Evolutionary conservation across 2,797 vertebrate genomes (phyloP).

Genomic region (Leptodactylus fallax): DNA sequence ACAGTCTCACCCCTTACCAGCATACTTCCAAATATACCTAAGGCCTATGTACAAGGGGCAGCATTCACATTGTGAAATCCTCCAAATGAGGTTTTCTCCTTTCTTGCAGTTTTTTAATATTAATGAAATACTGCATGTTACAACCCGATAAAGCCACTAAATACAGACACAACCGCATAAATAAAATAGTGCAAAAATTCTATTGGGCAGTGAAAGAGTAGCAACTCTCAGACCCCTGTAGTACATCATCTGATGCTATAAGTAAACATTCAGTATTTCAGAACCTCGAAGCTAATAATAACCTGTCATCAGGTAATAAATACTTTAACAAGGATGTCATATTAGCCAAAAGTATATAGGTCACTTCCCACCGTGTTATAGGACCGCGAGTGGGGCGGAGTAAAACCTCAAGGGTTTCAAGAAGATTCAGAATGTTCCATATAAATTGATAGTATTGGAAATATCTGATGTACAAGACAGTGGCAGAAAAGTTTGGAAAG

Average conservation of each 20-base stretch:
- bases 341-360: background rate
- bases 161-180: background rate
- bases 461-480: background rate
- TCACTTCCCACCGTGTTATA: background rate
- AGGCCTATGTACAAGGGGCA: too few relatives aligned
- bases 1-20: too few relatives aligned
- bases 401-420: background rate
- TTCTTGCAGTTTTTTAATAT: background rate
- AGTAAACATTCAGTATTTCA: background rate
- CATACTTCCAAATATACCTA: too few relatives aligned
- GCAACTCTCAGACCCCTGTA: background rate
- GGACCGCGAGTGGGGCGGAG: background rate
- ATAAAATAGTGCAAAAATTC: background rate
- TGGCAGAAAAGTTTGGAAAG: background rate
- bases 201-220: background rate
- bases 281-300: background rate
- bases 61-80: background rate
- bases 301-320: background rate
- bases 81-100: background rate
- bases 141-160: background rate
- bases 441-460: background rate
- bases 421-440: background rate
- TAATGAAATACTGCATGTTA: background rate
- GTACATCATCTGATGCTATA: background rate
- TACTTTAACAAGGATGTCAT: background rate